These are phyloP conservation scores for Tetropium fuscum DNA, from an alignment of 2,888 invertebrate species.

Conservation along the genomic window DNA sequence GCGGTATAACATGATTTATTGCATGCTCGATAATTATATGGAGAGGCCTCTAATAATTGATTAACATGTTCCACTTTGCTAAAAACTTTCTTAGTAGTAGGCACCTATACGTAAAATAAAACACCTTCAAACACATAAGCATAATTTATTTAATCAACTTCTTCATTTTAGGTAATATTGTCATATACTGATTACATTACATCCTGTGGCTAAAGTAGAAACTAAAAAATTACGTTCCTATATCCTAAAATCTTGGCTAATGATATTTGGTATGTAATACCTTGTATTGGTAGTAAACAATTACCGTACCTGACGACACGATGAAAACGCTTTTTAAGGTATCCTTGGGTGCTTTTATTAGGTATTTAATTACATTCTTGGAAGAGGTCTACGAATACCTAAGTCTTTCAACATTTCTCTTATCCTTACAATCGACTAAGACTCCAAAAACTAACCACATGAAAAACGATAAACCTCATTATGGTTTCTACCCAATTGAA, in stretches of 20 bases:
- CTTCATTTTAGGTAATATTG: conserved; percentile 60
- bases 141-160: conserved; percentile 60
- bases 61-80: conserved; percentile 22
- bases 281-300: conserved; percentile 32
- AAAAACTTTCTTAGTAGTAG: too few relatives aligned
- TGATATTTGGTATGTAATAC: conserved; percentile 46
- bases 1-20: conserved; percentile 46
- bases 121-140: conserved; percentile 55
- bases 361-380: conserved; percentile 10
- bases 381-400: conserved; percentile 19
- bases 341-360: conserved; percentile 6
- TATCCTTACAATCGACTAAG: not conserved
- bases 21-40: conserved; percentile 44
- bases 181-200: conserved; percentile 64
- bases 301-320: conserved; percentile 18
- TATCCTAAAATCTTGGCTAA: conserved; percentile 43
- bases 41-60: conserved; percentile 41
- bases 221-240: conserved; percentile 32
- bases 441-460: conserved; percentile 1
- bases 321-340: not conserved
- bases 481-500: too few relatives aligned
- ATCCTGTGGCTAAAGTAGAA: conserved; percentile 45
- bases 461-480: too few relatives aligned
- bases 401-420: conserved; percentile 11
- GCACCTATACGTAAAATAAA: too few relatives aligned